A percentile compares a stretch with the other conserved stretches of the same genome.
Evolutionary conservation across 2,888 invertebrate genomes (phyloP).

Genomic region (Arenicola marina): DNA sequence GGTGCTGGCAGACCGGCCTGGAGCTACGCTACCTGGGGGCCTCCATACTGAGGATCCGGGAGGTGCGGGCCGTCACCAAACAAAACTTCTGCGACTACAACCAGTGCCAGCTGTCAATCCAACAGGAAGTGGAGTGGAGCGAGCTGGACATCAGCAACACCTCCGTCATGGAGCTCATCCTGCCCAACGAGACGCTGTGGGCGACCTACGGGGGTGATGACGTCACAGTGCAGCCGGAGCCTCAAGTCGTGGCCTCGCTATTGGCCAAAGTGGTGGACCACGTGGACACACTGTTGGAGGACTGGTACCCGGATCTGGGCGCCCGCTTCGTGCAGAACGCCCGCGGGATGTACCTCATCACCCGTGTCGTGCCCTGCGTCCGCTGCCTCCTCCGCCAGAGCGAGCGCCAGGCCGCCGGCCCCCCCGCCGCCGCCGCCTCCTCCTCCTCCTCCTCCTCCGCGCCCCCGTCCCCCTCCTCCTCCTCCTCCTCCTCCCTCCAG

Average conservation of each 20-base stretch:
- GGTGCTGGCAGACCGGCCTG: slow-evolving; percentile 91
- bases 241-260: slow-evolving; percentile 24
- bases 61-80: slow-evolving; percentile 70
- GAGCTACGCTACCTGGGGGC: slow-evolving; percentile 83
- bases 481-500: no score
- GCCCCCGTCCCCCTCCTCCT: no score
- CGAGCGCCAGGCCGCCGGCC: background rate
- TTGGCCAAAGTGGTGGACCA: slow-evolving; percentile 76
- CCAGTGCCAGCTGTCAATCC: slow-evolving; percentile 56
- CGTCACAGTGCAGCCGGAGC: slow-evolving; percentile 18
- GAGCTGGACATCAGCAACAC: slow-evolving; percentile 79
- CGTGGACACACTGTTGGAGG: slow-evolving; percentile 92
- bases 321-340: slow-evolving; percentile 97
- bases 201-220: background rate
- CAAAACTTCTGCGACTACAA: slow-evolving; percentile 64
- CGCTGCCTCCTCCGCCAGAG: slow-evolving; percentile 70
- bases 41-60: slow-evolving; percentile 79
- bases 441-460: no score
- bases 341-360: slow-evolving; percentile 91
- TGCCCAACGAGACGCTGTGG: slow-evolving; percentile 74
- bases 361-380: slow-evolving; percentile 89
- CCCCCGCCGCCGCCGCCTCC: no score
- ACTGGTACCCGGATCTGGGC: slow-evolving; percentile 95
- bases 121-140: slow-evolving; percentile 77
- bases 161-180: slow-evolving; percentile 82